These are phyloP conservation scores for Monochamus saltuarius DNA, from an alignment of 1,140 invertebrate genomes.

Conservation along the genomic window DNA sequence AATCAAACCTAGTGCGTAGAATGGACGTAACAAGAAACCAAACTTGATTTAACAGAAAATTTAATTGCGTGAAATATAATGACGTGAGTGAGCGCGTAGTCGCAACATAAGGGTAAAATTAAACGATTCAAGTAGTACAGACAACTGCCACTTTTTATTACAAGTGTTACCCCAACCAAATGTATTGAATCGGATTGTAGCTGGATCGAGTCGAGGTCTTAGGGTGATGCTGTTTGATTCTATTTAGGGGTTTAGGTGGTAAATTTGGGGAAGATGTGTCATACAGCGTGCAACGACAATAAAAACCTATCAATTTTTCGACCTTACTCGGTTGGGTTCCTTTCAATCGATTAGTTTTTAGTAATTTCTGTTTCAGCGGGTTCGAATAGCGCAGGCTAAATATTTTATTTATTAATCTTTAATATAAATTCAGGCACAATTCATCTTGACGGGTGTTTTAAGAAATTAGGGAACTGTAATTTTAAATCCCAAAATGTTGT, in stretches of 20 bases:
- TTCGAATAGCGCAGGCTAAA: conserved; percentile 4
- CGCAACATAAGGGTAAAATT: conserved; percentile 40
- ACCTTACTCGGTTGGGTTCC: conserved; percentile 20
- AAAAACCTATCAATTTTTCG: conserved; percentile 37
- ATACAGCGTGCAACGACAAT: conserved; percentile 32
- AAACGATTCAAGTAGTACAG: conserved; percentile 29
- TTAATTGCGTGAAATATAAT: conserved; percentile 47
- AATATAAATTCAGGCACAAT: too few relatives aligned
- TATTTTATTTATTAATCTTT: conserved; percentile 12
- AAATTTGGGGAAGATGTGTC: conserved; percentile 41
- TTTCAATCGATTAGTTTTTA: conserved; percentile 17
- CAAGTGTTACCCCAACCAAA: conserved; percentile 43
- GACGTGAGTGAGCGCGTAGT: conserved; percentile 33
- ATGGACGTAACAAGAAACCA: conserved; percentile 36
- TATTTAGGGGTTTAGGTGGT: conserved; percentile 43
- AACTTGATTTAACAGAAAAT: conserved; percentile 43
- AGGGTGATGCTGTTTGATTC: conserved; percentile 43
- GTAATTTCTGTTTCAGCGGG: conserved; percentile 11
- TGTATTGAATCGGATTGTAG: conserved; percentile 40
- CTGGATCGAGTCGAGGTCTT: conserved; percentile 27
- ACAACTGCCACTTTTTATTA: conserved; percentile 46
- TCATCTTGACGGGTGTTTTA: too few relatives aligned
- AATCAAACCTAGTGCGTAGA: conserved; percentile 33
- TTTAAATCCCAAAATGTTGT: too few relatives aligned
- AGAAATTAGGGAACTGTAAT: too few relatives aligned